phyloP scores from a whole-genome alignment of 2,797 vertebrate species.

The Falco columbarius region DNA sequence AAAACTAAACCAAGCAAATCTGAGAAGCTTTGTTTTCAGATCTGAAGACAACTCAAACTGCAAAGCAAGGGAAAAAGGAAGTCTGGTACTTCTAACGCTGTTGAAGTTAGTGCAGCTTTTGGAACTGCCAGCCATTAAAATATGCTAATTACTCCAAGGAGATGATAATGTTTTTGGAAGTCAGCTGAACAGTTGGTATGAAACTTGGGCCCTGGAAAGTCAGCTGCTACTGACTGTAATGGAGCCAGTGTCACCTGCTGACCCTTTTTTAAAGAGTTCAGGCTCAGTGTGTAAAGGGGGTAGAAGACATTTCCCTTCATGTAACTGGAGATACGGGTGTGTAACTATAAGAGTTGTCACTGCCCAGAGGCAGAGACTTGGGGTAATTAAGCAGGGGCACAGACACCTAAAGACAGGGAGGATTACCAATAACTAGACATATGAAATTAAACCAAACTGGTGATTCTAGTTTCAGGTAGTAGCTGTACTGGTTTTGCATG shows the following conservation, averaged over 20 bases:
- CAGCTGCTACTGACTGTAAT: not conserved
- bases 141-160: not conserved
- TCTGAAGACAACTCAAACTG: not conserved
- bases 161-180: not conserved
- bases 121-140: not conserved
- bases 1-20: not conserved
- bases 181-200: not conserved
- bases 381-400: constrained; percentile 29
- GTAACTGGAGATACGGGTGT: not conserved
- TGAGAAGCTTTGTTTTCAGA: not conserved
- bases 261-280: not conserved
- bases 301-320: not conserved
- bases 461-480: constrained; percentile 48
- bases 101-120: not conserved
- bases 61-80: not conserved
- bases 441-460: constrained; percentile 15
- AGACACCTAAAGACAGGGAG: constrained; percentile 33
- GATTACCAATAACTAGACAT: constrained; percentile 14
- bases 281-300: not conserved
- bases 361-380: constrained; percentile 31
- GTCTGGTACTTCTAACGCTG: not conserved
- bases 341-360: not conserved
- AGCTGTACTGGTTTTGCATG: constrained; percentile 31
- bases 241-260: not conserved
- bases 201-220: not conserved